Base-by-base conservation (phyloP, 2,797 vertebrate species). In the Hapalemur alaotrensis region DNA sequence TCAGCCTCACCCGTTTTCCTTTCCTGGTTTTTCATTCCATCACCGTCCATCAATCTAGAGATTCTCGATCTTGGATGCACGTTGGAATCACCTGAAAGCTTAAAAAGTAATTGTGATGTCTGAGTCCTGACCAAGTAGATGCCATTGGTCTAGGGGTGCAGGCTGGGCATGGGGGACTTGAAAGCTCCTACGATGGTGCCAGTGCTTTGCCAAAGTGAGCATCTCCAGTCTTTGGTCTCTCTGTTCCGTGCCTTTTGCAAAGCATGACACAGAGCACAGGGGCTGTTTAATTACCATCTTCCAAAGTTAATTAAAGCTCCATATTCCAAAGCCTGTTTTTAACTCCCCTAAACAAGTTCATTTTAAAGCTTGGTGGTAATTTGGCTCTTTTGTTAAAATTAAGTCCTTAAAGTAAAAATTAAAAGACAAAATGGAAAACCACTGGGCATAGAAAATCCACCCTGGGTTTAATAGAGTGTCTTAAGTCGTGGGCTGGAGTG, bases 391-490 rank as follows among this genome's bases (percentile, higher is more conserved):
- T 97, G 96, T 98, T 98, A 97, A 98, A 98, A 98, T 89, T 97
- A 97, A 98, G 97, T 98, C 95, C 97, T 97, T 98, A 97, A 93
- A 97, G 94, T 90, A 95, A 98, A 98, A 98, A 97, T 97, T 94
- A 80, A 93, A 98, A 96, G 96, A 97, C 92, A 91, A 97, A 98
- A 98, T 97, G 97, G 90, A 97, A 98, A 98, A 96, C 90, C 97
- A 97, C 32, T 12, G 95, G 97, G 98, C 98, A 98, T 97, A 98
- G 98, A 98, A 98, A 98, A 98, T 98, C 98, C 98, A 98, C 78
- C 38, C 88, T 48, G 63, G 94, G 81, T 93, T 98, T 97, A 98
- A 97, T n/a, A 94, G 96, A 97, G 96, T 59, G 81, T 98, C 96
- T 97, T 97, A 97, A 97, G 69, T 89, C 20, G 7, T 35, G 73